Evolutionary conservation across 1,140 invertebrate genomes (phyloP), one percentile per base, ranked within the genome.

Genomic region (Drosophila oshimai): DNA sequence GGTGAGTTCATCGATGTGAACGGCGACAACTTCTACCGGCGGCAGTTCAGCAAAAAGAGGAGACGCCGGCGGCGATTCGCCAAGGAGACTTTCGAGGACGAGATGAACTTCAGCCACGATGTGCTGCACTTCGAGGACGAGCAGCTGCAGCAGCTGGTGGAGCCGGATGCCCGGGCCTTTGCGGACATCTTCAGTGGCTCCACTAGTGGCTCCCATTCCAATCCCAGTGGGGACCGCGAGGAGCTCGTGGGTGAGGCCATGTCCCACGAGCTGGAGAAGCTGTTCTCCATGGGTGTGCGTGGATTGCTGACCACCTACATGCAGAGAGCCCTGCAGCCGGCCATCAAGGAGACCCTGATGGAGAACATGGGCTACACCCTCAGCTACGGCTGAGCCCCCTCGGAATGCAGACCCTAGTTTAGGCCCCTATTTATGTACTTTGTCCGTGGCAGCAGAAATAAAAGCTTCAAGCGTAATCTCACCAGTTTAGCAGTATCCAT

Each of bases 301-400:
- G 94, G 95, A 4, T 92, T 96, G n/a, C 86, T 97, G 18, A 96
- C 95, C 0, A 95, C 94, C 22, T 96, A 96, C 74, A 95, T 97
- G 93, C 95, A 97, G 83, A 94, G 94, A 74, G 94, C 96, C 76
- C 90, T 96, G 17, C 95, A 97, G 88, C 95, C 95, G 10, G 95
- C 95, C 18, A 95, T 97, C 31, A 96, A 96, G 89, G 95, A 97
- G 75, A 96, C 95, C 2, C 91, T 96, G 10, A 96, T 96, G 95
- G 92, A 94, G 60, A 96, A 96, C 80, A 95, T 97, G 94, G 96
- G 96, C 9, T 97, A 96, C 78, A 96, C 95, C 1, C 93, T 96
- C 61, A 96, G 95, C 34, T 97, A 96, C 86, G 96, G 96, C 64
- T 90, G 53, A 79, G 5, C 22, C n/a, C 4, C 20, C 49, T 26